A percentile compares a stretch with the other conserved stretches of the same genome.
phyloP scores from a whole-genome alignment of 2,797 vertebrate species.

The Melopsittacus undulatus region DNA sequence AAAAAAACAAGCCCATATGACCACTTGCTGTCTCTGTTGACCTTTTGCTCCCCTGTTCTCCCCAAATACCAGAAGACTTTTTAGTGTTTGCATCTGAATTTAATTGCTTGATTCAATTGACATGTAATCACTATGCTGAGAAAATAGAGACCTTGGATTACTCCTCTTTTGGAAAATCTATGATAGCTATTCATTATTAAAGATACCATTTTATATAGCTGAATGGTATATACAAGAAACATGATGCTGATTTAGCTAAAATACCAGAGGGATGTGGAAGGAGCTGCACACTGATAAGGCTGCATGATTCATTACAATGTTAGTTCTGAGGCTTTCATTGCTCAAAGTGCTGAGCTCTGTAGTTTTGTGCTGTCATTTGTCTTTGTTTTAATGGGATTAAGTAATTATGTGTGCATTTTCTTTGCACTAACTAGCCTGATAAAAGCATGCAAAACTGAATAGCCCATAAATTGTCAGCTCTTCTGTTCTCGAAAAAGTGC shows the following conservation, averaged over 20 bases:
- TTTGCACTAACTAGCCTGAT: constrained; percentile 51
- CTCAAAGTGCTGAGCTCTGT: constrained; percentile 51
- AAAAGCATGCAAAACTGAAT: constrained; percentile 58
- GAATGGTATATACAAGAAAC: neutral
- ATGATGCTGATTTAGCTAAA: constrained; percentile 56
- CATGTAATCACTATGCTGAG: neutral
- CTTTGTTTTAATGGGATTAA: constrained; percentile 69
- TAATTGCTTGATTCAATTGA: neutral
- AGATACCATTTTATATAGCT: constrained; percentile 1
- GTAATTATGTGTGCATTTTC: constrained; percentile 58
- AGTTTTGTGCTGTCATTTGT: constrained; percentile 42
- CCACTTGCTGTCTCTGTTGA: neutral
- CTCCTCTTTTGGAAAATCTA: neutral
- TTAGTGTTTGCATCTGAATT: neutral
- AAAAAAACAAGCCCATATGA: neutral
- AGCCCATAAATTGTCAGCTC: constrained; percentile 50
- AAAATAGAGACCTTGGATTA: neutral
- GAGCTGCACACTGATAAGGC: constrained; percentile 39
- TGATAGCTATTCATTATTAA: neutral
- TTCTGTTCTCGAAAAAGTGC: constrained; percentile 14
- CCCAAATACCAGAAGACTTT: neutral
- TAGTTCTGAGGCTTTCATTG: constrained; percentile 11
- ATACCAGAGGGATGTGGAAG: constrained; percentile 20
- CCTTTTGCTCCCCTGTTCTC: neutral
- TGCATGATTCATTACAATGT: constrained; percentile 23